Base-by-base conservation (phyloP, 2,113 vertebrate genomes). In the Pantherophis guttatus region DNA sequence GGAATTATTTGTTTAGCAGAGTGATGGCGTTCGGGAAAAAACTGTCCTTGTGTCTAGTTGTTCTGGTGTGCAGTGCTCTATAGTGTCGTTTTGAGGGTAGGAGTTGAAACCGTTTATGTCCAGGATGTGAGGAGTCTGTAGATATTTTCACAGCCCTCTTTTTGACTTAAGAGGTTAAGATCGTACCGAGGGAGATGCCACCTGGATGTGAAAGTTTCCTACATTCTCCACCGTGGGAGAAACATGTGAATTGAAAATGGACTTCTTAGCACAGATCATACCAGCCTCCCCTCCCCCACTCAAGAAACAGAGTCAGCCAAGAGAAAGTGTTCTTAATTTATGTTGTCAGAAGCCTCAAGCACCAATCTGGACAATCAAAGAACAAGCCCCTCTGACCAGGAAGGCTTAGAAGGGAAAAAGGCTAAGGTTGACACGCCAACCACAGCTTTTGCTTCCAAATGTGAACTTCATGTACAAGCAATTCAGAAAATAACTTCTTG, bases 121-220 rank as follows among this genome's bases (percentile, higher is more conserved):
- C 3, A 48, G 44, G 44, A 48, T 48, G 44, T 1, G 44, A 48
- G 44, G 44, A 2, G 44, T 48, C 44, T 48, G 44, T 48, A 0
- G 44, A 48, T 5, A 48, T 48, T 48, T 48, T 48, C 44, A 48
- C 44, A 48, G 44, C 3, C 44, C 44, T 48, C 44, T 48, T 48
- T 48, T 48, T 48, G 44, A 48, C 44, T 48, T 48, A 52, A 33
- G 8, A 53, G 1, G 24, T 19, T 23, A 33, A 94, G 75, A 15
- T 26, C 0, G 0, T 75, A 23, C 8, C 15, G 1, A n/a, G 53
- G 92, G 88, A 54, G 88, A 92, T 57, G 0, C 50, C n/a, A 8
- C 11, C 0, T 0, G 12, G 53, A 48, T 1, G 33, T 44, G 17
- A n/a, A 65, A 88, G 12, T 3, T 21, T 23, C 52, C 50, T 54